Evolutionary conservation across 1,140 invertebrate species (phyloP).

Genomic region (Lucilia sericata): DNA sequence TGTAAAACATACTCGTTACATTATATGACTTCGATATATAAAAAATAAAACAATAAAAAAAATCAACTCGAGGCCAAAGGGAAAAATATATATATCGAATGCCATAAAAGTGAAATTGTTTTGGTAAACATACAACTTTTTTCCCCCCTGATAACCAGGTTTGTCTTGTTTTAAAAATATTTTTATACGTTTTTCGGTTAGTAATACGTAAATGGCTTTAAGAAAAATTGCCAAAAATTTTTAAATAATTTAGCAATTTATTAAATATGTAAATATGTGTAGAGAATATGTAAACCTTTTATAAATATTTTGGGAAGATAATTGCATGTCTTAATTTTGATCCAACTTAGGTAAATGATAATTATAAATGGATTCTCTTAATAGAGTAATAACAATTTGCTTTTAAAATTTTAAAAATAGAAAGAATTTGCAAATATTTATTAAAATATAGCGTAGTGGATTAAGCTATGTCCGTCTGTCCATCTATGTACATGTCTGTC

Average conservation of each 20-base stretch:
- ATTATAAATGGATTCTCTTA: no score
- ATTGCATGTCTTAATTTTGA: background rate
- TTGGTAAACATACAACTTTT: slow-evolving; percentile 27
- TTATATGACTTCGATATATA: background rate
- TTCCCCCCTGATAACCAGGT: background rate
- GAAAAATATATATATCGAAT: background rate
- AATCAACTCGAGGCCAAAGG: background rate
- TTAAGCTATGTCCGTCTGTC: no score
- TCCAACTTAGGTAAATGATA: background rate
- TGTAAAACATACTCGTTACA: no score
- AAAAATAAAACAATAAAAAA: background rate
- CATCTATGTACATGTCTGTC: no score
- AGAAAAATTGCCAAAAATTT: background rate
- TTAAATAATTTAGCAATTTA: background rate
- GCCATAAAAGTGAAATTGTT: slow-evolving; percentile 35
- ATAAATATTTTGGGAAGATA: background rate
- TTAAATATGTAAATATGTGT: background rate
- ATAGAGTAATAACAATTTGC: no score
- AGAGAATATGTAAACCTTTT: background rate
- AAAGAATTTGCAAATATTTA: no score
- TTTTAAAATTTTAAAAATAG: no score
- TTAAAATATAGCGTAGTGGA: no score
- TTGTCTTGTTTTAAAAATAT: no score
- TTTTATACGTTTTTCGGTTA: no score
- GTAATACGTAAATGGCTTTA: background rate